Evolutionary conservation across 2,888 invertebrate genomes (phyloP), one percentile per base, ranked within the genome.

Genomic region (Agrochola circellaris): DNA sequence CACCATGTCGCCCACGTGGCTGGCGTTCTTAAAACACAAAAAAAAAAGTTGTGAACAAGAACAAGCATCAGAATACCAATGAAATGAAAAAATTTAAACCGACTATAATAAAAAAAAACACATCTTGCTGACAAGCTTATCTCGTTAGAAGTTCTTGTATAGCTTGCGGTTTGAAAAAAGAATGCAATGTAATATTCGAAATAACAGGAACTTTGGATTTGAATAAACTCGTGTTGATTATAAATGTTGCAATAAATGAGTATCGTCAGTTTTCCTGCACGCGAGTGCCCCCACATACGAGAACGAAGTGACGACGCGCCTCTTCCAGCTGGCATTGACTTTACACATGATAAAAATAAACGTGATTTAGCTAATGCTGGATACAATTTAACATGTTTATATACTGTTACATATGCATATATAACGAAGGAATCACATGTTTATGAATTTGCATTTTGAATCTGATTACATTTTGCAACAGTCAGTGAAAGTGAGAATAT

Each of bases 311-410:
- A 88, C 90, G 89, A 88, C 81, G 66, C 87, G 86, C 88, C 84
- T 86, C 87, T 89, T 89, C 90, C 90, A 89, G 83, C 88, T 92
- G 93, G 92, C 94, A 92, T 94, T 93, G 93, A 92, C 93, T 95
- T 93, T 93, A 92, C 88, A 90, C 89, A 91, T 78, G 89, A 91
- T 92, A 88, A 93, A 95, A 95, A 95, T 95, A 95, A 94, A 94
- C 93, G 86, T 90, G 92, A 93, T 92, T 93, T 92, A 90, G 91
- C 91, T 93, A 92, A 91, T 91, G 90, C 90, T 91, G 87, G 89
- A 90, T 85, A 88, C 85, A 87, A 89, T 89, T 86, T 89, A 88
- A 90, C 89, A 90, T 90, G 82, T 86, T 81, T 89, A 85, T 76
- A 68, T 80, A 87, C 88, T 90, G 86, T 91, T 91, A 88, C 89